Conservation (phyloP, 2,888 invertebrate species). For the Sphecodes monilicornis region DNA sequence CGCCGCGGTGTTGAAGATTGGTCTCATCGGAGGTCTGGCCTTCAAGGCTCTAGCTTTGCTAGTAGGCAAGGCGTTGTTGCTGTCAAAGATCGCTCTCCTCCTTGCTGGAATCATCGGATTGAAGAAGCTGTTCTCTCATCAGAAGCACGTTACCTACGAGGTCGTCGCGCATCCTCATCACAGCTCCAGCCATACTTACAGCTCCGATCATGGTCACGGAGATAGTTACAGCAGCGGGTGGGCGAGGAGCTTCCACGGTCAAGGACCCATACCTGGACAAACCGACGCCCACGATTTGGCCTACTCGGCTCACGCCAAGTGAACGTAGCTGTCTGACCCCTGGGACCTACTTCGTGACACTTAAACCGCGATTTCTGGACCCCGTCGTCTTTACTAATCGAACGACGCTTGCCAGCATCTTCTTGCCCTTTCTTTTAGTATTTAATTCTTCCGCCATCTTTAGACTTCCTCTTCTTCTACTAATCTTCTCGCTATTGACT, state of each 20-base stretch:
- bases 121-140: slow-evolving; percentile 92
- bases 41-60: slow-evolving; percentile 92
- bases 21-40: slow-evolving; percentile 91
- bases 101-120: slow-evolving; percentile 92
- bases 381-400: background rate
- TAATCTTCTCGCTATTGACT: background rate
- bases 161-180: slow-evolving; percentile 91
- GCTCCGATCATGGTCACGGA: slow-evolving; percentile 82
- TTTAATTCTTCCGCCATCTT: slow-evolving; percentile 30
- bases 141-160: slow-evolving; percentile 90
- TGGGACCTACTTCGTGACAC: slow-evolving; percentile 21
- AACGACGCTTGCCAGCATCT: slow-evolving; percentile 44
- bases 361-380: background rate
- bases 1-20: slow-evolving; percentile 92
- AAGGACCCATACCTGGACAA: slow-evolving; percentile 80
- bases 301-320: slow-evolving; percentile 86
- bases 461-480: background rate
- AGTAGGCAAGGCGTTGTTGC: slow-evolving; percentile 93
- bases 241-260: slow-evolving; percentile 86
- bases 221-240: slow-evolving; percentile 87
- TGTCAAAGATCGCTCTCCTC: slow-evolving; percentile 93
- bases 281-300: slow-evolving; percentile 87
- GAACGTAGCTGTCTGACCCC: slow-evolving; percentile 25
- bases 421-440: slow-evolving; percentile 64
- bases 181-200: slow-evolving; percentile 85